Conservation (phyloP, 2,888 invertebrate species). For the Aproaerema taeniolella region DNA sequence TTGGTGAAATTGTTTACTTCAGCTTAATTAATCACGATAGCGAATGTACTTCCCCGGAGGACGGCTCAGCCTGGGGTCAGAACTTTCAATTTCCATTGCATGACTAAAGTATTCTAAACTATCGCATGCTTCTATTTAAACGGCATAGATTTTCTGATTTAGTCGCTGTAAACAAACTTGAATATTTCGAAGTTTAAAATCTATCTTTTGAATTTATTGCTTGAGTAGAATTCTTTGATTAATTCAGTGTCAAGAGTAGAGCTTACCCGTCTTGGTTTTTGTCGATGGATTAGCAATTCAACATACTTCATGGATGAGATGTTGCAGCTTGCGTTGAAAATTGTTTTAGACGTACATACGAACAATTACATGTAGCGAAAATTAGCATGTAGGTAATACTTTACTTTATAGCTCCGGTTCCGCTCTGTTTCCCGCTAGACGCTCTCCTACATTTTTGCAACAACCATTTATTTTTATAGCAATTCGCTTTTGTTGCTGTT, state of each 20-base stretch:
- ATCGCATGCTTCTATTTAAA: conserved; percentile 20
- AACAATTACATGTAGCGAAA: conserved; percentile 59
- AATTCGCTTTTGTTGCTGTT: conserved; percentile 53
- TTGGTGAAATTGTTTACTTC: conserved; percentile 40
- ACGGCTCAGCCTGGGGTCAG: conserved; percentile 64
- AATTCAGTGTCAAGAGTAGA: conserved; percentile 40
- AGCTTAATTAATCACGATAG: conserved; percentile 14
- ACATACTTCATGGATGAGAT: conserved; percentile 55
- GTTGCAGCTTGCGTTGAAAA: conserved; percentile 57
- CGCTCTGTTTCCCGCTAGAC: conserved; percentile 64
- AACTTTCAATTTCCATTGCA: conserved; percentile 41
- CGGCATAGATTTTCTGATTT: too few species aligned
- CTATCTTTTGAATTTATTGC: conserved; percentile 23
- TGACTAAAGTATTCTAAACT: conserved; percentile 26
- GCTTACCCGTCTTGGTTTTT: conserved; percentile 31
- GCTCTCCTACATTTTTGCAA: conserved; percentile 68
- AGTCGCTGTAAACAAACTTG: neutral
- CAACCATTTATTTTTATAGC: conserved; percentile 57
- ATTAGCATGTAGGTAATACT: conserved; percentile 73
- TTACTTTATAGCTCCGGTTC: conserved; percentile 60
- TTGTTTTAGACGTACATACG: conserved; percentile 50
- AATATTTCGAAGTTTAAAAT: neutral
- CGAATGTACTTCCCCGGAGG: conserved; percentile 50
- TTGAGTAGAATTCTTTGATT: conserved; percentile 40
- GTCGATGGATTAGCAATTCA: conserved; percentile 42